Base-by-base conservation (phyloP, 2,113 vertebrate genomes). In the Cynopterus brachyotis region DNA sequence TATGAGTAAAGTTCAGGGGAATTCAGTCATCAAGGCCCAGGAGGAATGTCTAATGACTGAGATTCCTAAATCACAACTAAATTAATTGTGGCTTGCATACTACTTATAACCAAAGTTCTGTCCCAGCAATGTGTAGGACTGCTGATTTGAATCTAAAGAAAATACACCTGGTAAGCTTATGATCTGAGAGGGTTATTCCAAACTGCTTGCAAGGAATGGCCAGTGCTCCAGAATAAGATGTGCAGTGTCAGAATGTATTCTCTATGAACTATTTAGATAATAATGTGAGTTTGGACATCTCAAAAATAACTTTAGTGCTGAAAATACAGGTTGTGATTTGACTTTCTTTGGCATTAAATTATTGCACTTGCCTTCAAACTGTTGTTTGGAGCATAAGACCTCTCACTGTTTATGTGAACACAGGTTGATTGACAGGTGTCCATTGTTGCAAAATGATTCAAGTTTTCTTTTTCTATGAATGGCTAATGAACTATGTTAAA, bases 351-450 rank as follows among this genome's bases (percentile, higher is more conserved):
- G 6, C 84, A 30, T 73, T 70, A 57, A 94, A 37, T 66, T 30
- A 55, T 67, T 37, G 6, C 12, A 30, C 57, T 73, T 79, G 19
- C 11, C 9, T 72, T 94, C 6, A 64, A 83, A 32, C 2, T 42
- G 1, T 64, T 57, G 0, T 6, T 79, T 6, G 59, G 47, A 57
- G 4, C 8, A 0, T 15, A 6, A 32, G 28, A n/a, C 40, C 1
- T n/a, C 15, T 72, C 22, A 37, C 0, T 67, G 6, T 9, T 79
- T 40, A 15, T 73, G 42, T 24, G 50, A 81, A 62, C 1, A 5
- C 32, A 57, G 60, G 3, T 16, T 69, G 16, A 70, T 5, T 72
- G 79, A 89, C 19, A 30, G 10, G 17, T 72, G 13, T 83, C 6
- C 57, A 1, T 72, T 26, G 10, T 40, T 16, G 19, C 64, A 19